A percentile compares a stretch with the other conserved stretches of the same genome.
Evolutionary conservation across 1,140 invertebrate species (phyloP).

Genomic region (Diorhabda sublineata): DNA sequence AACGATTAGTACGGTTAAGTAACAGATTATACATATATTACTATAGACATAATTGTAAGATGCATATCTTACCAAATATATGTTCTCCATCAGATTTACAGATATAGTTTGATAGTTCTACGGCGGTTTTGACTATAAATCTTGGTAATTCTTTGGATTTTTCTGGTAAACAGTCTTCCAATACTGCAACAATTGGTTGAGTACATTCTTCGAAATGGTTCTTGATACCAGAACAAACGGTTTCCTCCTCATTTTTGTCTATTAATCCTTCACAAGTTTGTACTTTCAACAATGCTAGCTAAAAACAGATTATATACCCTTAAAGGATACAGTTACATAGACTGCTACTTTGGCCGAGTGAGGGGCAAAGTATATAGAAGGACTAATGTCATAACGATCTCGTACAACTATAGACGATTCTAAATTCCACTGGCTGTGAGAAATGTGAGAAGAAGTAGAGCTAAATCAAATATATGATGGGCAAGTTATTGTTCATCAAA

Average conservation of each 20-base stretch:
- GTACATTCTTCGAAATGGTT: constrained; percentile 21
- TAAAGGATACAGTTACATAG: neutral
- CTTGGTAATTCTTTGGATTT: constrained; percentile 18
- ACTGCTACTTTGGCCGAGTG: neutral
- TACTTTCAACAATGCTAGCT: constrained; percentile 15
- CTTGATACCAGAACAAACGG: constrained; percentile 20
- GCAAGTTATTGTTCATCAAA: too few species aligned
- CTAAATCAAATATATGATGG: too few species aligned
- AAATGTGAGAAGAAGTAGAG: too few species aligned
- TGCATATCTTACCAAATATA: constrained; percentile 23
- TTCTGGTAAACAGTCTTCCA: constrained; percentile 26
- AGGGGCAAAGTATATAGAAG: too few species aligned
- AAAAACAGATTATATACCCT: constrained; percentile 2
- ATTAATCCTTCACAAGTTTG: constrained; percentile 15
- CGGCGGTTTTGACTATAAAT: constrained; percentile 14
- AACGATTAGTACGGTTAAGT: too few species aligned
- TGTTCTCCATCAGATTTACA: constrained; percentile 29
- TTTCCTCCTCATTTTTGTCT: constrained; percentile 21
- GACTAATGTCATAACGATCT: too few species aligned
- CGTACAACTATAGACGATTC: too few species aligned
- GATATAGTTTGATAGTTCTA: constrained; percentile 15
- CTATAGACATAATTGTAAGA: too few species aligned
- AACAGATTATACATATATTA: too few species aligned
- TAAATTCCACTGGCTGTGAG: too few species aligned
- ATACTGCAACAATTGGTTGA: constrained; percentile 16